A percentile compares a stretch with the other conserved stretches of the same genome.
Evolutionary conservation across 2,888 invertebrate species (phyloP).

Genomic region (Atethmia centrago): DNA sequence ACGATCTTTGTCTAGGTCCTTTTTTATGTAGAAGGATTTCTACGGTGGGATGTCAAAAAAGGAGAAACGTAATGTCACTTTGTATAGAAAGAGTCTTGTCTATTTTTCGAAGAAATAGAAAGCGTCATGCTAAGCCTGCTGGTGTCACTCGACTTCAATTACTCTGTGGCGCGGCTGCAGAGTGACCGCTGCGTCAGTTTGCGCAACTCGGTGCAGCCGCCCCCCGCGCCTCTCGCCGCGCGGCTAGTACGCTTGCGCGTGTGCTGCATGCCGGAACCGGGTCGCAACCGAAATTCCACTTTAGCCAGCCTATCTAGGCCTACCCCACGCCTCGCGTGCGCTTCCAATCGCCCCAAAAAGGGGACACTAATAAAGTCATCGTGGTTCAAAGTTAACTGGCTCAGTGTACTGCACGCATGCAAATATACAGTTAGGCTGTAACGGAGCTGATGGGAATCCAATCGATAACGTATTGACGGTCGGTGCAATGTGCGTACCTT

Average conservation of each 20-base stretch:
- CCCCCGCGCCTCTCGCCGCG: constrained; percentile 72
- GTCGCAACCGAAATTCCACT: constrained; percentile 87
- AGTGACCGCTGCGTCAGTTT: constrained; percentile 84
- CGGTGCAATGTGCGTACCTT: constrained; percentile 71
- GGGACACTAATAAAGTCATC: constrained; percentile 71
- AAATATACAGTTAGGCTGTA: constrained; percentile 89
- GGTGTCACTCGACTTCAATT: constrained; percentile 67
- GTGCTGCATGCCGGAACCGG: constrained; percentile 89
- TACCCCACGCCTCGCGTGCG: constrained; percentile 72
- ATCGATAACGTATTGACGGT: constrained; percentile 83
- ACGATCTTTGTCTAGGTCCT: no score
- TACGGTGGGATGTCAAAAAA: no score
- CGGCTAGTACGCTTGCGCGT: constrained; percentile 87
- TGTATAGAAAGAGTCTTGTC: no score
- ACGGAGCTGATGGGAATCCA: constrained; percentile 81
- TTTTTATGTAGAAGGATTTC: no score
- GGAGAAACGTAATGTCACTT: no score
- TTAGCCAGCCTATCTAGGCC: constrained; percentile 76
- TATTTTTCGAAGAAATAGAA: no score
- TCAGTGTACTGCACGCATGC: constrained; percentile 88
- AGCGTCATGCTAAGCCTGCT: no score
- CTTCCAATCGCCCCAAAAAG: constrained; percentile 46
- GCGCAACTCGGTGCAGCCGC: constrained; percentile 89
- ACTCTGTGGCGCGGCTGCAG: constrained; percentile 76
- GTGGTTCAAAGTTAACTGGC: constrained; percentile 73